Evolutionary conservation across 2,797 vertebrate genomes (phyloP).

Genomic region (Sebastes glaucus): DNA sequence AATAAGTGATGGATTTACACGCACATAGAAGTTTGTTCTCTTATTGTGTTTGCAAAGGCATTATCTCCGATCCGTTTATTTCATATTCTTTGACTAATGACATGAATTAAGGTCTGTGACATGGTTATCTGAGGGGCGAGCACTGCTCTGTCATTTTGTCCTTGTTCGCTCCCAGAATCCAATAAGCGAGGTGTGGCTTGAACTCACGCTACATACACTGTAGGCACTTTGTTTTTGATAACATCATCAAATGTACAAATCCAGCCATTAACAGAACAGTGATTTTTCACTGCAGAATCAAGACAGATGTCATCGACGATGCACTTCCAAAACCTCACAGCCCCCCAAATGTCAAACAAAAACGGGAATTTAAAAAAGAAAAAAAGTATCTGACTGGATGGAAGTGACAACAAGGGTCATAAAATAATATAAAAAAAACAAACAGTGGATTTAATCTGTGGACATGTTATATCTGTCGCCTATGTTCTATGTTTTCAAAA

Average conservation of each 20-base stretch:
- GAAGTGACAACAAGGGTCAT: neutral
- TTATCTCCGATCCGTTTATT: constrained; percentile 63
- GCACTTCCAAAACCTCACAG: constrained; percentile 33
- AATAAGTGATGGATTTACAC: constrained; percentile 61
- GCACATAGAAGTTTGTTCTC: constrained; percentile 38
- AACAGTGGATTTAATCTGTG: constrained; percentile 5
- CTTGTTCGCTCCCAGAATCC: constrained; percentile 35
- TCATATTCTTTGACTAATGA: constrained; percentile 69
- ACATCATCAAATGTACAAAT: constrained; percentile 21
- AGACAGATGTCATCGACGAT: constrained; percentile 7
- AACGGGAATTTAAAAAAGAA: neutral
- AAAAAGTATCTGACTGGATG: neutral
- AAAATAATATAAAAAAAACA: neutral
- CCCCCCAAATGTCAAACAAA: neutral
- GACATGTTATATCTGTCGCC: constrained; percentile 8
- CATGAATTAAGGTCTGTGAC: constrained; percentile 62
- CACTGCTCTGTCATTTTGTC: constrained; percentile 47
- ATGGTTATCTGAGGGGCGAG: constrained; percentile 40
- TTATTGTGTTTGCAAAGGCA: constrained; percentile 67
- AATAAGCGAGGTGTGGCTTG: constrained; percentile 35
- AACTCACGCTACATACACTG: constrained; percentile 27
- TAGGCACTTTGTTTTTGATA: constrained; percentile 58
- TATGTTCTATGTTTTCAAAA: neutral
- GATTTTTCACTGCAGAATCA: constrained; percentile 4
- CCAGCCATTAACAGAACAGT: neutral